Base-by-base conservation (phyloP, 2,113 vertebrate species). In the Anoura caudifer region DNA sequence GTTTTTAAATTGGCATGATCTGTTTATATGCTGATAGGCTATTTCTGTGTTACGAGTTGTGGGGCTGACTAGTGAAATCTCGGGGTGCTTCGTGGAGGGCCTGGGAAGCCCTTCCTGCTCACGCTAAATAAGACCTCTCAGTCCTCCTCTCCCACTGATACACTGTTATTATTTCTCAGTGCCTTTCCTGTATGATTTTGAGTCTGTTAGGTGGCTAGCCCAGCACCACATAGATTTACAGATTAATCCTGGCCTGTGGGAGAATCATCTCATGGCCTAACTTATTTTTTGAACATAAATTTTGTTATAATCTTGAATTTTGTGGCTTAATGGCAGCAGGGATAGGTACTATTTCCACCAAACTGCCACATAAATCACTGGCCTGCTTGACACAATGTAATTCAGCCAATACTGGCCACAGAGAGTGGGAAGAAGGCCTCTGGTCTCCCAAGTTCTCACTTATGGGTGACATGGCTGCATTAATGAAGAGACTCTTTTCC, bases 1-100 rank as follows among this genome's bases (percentile, higher is more conserved):
- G 63, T 92, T 96, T 96, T 92, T 81, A 92, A 96, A 95, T 97
- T 90, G 92, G 81, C 5, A 10, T 15, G 69, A 69, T 94, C 54
- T 92, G 84, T 75, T 92, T 92, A 79, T 19, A 4, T 61, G 80
- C 72, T 95, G 91, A 95, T 89, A 72, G 54, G 9, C 63, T 72
- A 56, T 93, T 95, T 52, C 87, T 70, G 19, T 0, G 7, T 43
- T 41, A 59, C 14, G 33, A 31, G 54, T 4, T 61, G 10, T 82
- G 54, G 28, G 1, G 10, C 4, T 0, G 12, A 9, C 19, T 41
- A 38, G 20, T n/a, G 50, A 61, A 76, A 73, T 90, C 77, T 43
- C 15, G 9, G 22, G 52, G 22, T 26, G 7, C 33, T 8, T 38
- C 45, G 19, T 3, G 1, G 2, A 38, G 65, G 41, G 12, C 20